Evolutionary conservation across 2,797 vertebrate genomes (phyloP).

Genomic region (Linurgus olivaceus): DNA sequence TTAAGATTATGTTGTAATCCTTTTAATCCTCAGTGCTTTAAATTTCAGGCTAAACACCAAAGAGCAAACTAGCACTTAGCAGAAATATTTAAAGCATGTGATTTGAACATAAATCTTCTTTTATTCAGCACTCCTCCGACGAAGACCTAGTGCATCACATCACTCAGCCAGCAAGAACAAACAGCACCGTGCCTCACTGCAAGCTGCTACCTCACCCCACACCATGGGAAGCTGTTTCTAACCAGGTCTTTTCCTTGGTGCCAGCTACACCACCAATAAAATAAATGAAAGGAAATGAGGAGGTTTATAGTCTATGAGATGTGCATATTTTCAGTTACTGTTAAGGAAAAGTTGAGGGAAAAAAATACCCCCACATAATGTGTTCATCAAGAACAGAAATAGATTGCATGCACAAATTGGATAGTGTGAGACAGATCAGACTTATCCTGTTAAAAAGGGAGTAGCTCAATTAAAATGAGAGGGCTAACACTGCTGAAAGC

Average conservation of each 20-base stretch:
- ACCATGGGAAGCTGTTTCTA: neutral
- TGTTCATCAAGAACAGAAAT: neutral
- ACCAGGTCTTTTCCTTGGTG: neutral
- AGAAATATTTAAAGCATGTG: constrained; percentile 89
- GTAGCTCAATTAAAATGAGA: constrained; percentile 47
- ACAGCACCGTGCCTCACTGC: neutral
- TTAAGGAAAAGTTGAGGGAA: neutral
- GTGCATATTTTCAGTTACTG: neutral
- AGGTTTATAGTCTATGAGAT: neutral
- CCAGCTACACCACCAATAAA: neutral
- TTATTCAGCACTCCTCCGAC: constrained; percentile 67
- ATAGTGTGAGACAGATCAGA: constrained; percentile 41
- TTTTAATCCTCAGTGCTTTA: constrained; percentile 97
- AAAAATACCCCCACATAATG: neutral
- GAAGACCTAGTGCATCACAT: constrained; percentile 66
- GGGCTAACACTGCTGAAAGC: constrained; percentile 42
- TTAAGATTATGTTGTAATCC: constrained; percentile 99
- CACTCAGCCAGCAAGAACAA: constrained; percentile 64
- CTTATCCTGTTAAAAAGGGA: constrained; percentile 56
- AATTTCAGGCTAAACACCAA: constrained; percentile 96
- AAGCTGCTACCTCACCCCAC: constrained; percentile 27
- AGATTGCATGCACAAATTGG: constrained; percentile 18
- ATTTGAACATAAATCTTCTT: constrained; percentile 82
- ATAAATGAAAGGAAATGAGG: neutral
- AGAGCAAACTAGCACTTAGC: constrained; percentile 88